Conservation (phyloP, 2,113 vertebrate genomes). For the Chlorocebus sabaeus region DNA sequence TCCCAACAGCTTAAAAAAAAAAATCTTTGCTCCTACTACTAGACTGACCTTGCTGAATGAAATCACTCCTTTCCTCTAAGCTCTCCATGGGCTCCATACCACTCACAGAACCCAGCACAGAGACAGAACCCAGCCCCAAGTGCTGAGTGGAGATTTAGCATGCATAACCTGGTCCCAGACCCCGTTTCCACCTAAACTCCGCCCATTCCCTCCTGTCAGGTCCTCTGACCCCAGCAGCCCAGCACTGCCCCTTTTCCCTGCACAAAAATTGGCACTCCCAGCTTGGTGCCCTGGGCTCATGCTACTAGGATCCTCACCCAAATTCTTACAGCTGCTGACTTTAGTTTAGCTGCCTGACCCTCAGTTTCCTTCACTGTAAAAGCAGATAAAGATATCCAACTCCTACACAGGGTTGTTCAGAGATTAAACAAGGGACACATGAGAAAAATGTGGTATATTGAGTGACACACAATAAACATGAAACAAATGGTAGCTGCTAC, state of each 20-base stretch:
- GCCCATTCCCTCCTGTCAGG: neutral
- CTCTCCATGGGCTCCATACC: neutral
- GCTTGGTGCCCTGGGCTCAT: accelerated
- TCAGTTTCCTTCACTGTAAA: neutral
- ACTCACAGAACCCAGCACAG: neutral
- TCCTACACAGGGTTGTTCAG: neutral
- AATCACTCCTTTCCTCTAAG: neutral
- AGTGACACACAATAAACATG: neutral
- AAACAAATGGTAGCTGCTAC: neutral
- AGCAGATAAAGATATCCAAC: neutral
- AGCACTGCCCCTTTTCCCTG: neutral
- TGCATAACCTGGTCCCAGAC: neutral
- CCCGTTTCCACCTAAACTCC: neutral
- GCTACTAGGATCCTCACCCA: neutral
- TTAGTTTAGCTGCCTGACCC: neutral
- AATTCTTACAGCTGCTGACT: neutral
- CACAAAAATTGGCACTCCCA: neutral
- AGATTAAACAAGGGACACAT: neutral
- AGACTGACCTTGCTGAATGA: neutral
- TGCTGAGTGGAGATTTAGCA: neutral
- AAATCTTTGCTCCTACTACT: neutral
- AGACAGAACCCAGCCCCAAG: neutral
- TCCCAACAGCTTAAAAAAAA: conserved; percentile 4
- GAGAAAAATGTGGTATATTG: neutral
- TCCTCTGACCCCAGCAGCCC: neutral